phyloP scores from a whole-genome alignment of 2,888 invertebrate genomes.

The Drosophila demipolita region DNA sequence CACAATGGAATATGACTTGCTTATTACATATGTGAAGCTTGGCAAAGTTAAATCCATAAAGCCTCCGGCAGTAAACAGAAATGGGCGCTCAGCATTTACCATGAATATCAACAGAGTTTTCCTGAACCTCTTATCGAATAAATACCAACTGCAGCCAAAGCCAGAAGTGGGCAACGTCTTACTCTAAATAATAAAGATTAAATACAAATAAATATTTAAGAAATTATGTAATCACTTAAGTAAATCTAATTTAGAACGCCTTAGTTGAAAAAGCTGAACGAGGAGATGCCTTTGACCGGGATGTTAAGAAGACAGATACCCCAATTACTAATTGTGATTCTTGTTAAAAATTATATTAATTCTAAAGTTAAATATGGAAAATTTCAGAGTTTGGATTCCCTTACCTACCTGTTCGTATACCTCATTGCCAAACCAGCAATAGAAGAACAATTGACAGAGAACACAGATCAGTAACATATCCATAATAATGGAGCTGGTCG shows the following conservation, averaged over 20 bases:
- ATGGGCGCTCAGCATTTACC: slow-evolving; percentile 56
- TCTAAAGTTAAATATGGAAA: too few species aligned
- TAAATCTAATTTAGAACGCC: not conserved
- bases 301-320: not conserved
- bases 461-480: slow-evolving; percentile 72
- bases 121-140: slow-evolving; percentile 58
- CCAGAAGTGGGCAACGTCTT: slow-evolving; percentile 66
- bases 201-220: not conserved
- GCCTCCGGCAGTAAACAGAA: slow-evolving; percentile 73
- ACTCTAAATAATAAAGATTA: slow-evolving; percentile 49
- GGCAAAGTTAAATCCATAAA: slow-evolving; percentile 69
- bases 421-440: slow-evolving; percentile 81
- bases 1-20: slow-evolving; percentile 75
- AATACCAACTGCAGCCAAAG: slow-evolving; percentile 69
- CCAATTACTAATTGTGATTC: too few species aligned
- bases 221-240: too few species aligned
- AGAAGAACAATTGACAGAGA: slow-evolving; percentile 71
- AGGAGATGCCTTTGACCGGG: not conserved
- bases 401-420: slow-evolving; percentile 56
- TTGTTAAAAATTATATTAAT: too few species aligned
- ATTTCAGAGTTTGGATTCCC: too few species aligned
- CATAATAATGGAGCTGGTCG: slow-evolving; percentile 60
- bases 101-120: slow-evolving; percentile 63
- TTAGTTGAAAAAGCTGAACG: not conserved
- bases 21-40: slow-evolving; percentile 74